Percentiles rank a stretch among this genome's conserved stretches.
These are phyloP conservation scores for Heliocidaris tuberculata DNA, from an alignment of 35 echinoderm and acorn worm genomes.

Conservation along the genomic window DNA sequence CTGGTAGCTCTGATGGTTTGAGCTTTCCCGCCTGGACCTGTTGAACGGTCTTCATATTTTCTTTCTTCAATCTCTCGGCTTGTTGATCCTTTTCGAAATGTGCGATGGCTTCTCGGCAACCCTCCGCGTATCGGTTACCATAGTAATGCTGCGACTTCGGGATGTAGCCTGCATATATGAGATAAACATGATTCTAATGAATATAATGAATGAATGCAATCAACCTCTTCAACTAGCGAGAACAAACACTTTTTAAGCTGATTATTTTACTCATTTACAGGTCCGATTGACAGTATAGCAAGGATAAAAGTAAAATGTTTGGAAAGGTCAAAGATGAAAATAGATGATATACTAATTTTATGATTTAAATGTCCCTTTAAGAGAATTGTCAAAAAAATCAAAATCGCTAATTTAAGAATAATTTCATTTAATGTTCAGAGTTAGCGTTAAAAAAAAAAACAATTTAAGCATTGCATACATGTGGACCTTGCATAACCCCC, in stretches of 20 bases:
- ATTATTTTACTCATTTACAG: not conserved
- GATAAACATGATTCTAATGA: not conserved
- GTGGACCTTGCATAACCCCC: too few species aligned
- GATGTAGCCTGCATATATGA: conserved; percentile 71
- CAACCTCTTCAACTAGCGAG: too few species aligned
- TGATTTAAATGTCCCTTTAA: too few species aligned
- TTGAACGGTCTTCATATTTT: conserved; percentile 57
- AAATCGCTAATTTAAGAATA: not conserved
- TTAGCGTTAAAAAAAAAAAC: too few species aligned
- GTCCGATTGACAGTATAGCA: too few species aligned
- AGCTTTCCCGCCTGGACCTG: conserved; percentile 69
- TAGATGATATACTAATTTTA: too few species aligned
- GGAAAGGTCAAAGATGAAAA: too few species aligned
- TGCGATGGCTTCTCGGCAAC: conserved; percentile 74
- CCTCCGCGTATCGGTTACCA: conserved; percentile 81
- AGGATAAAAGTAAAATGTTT: too few species aligned
- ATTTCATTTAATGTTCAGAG: too few species aligned
- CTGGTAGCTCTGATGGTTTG: conserved; percentile 29
- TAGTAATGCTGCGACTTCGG: conserved; percentile 94
- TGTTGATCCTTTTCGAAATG: conserved; percentile 81
- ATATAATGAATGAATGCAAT: too few species aligned
- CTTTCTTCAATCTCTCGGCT: conserved; percentile 52
- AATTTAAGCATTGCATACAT: too few species aligned
- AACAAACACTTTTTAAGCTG: not conserved
- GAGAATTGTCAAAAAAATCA: too few species aligned